phyloP scores from a whole-genome alignment of 2,888 invertebrate genomes.

The Cosmia trapezina region DNA sequence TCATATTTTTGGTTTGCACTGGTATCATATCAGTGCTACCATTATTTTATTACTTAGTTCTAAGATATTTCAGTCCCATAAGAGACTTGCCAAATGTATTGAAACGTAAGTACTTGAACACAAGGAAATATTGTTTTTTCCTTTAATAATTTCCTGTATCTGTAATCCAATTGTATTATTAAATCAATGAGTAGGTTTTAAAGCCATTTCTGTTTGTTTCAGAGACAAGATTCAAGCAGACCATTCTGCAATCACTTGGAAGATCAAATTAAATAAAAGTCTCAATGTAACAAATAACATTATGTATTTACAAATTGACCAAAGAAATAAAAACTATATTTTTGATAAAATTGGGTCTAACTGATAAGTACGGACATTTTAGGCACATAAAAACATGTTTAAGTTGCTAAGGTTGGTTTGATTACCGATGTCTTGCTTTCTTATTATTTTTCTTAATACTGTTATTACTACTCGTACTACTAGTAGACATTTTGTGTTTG shows the following conservation, averaged over 20 bases:
- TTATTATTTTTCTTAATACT: constrained; percentile 95
- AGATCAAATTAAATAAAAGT: constrained; percentile 73
- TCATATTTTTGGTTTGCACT: constrained; percentile 89
- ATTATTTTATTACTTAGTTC: constrained; percentile 89
- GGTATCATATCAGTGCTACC: constrained; percentile 88
- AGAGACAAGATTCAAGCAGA: constrained; percentile 88
- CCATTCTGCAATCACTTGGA: constrained; percentile 77
- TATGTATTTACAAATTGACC: constrained; percentile 69
- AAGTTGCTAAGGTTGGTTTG: constrained; percentile 6
- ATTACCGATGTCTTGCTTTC: constrained; percentile 95
- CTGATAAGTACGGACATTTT: constrained; percentile 59
- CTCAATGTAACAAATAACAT: constrained; percentile 53
- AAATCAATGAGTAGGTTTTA: not conserved
- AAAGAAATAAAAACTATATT: constrained; percentile 65
- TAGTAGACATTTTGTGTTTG: constrained; percentile 88
- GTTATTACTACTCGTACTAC: constrained; percentile 80
- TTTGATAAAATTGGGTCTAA: constrained; percentile 54
- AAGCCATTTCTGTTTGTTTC: constrained; percentile 67
- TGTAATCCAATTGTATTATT: not conserved
- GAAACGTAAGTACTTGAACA: constrained; percentile 79
- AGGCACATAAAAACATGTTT: constrained; percentile 44
- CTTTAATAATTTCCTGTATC: not conserved
- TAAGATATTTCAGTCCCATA: constrained; percentile 88
- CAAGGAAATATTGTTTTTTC: not conserved
- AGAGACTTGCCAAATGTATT: constrained; percentile 86